Evolutionary conservation across 2,797 vertebrate species (phyloP), one percentile per base, ranked within the genome.

Genomic region (Phrynocephalus guinanensis): DNA sequence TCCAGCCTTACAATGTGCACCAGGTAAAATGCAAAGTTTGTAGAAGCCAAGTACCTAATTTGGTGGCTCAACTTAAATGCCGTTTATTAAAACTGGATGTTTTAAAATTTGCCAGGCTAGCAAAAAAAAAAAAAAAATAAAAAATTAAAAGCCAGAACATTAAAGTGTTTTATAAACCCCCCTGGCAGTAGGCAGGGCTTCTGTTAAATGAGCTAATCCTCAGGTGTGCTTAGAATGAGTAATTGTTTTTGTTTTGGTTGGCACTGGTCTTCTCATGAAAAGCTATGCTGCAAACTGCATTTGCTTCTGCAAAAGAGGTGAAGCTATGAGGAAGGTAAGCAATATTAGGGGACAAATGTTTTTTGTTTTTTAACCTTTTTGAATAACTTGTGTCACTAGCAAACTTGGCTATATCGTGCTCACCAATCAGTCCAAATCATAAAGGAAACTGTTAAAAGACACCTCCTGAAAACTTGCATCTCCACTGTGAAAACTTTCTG

Each of bases 131-230:
- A 56, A 56, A 7, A 56, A 56, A 13, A 44, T 44, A 4, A 38
- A 38, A 38, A 38, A 38, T 44, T 44, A 44, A 80, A 60, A 81
- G 50, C 11, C 66, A 52, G 68, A 84, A 88, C 56, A 84, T 91
- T 79, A 91, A 94, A 92, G 76, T 15, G 68, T 73, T 73, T 89
- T 84, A 26, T 83, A 89, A 92, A 91, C 38, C 22, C 71, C 75
- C 70, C 28, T 56, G 89, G 82, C 87, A 66, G 26, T 0, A 28
- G 87, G 80, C 73, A 83, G 88, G 84, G 52, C 79, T 0, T 0
- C 33, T 84, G 48, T 44, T 88, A 83, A 79, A 6, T 87, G 56
- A 85, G 81, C 66, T 84, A 89, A 83, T 86, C 26, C 24, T 84
- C 26, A 73, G 18, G 38, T 77, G 83, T 60, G 52, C 81, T 87